Conservation (phyloP, 2,113 vertebrate genomes). For the Fulica atra region DNA sequence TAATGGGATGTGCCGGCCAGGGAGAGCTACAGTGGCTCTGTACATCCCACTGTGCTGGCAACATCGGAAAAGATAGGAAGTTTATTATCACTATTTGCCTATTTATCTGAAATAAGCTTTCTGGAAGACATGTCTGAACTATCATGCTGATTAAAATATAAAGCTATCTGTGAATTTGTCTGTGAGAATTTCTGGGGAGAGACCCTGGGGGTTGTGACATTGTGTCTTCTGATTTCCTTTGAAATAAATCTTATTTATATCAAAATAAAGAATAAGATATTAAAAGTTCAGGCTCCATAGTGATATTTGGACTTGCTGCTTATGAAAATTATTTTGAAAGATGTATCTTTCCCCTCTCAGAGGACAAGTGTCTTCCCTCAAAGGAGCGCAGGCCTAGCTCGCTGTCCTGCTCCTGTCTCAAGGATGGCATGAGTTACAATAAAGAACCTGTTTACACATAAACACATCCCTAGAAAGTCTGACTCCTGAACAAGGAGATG, state of each 20-base stretch:
- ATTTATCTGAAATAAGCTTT: background rate
- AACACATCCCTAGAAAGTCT: background rate
- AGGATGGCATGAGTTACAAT: background rate
- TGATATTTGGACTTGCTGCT: background rate
- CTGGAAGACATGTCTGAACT: background rate
- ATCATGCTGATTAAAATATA: background rate
- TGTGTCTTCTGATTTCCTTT: background rate
- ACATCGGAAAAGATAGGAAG: fast-evolving
- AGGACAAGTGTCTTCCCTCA: fast-evolving
- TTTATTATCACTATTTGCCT: background rate
- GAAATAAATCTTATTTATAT: background rate
- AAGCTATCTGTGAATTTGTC: background rate
- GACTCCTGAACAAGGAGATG: background rate
- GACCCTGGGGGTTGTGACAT: background rate
- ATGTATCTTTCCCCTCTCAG: fast-evolving
- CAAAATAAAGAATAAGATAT: background rate
- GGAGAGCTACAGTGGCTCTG: background rate
- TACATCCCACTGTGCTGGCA: fast-evolving
- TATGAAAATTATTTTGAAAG: background rate
- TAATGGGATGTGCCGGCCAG: background rate
- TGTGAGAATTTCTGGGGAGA: background rate
- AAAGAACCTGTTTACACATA: background rate
- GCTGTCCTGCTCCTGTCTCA: fast-evolving
- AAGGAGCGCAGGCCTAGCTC: background rate
- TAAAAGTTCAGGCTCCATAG: background rate